A percentile compares a stretch with the other conserved stretches of the same genome.
phyloP scores from a whole-genome alignment of 2,888 invertebrate species.

The Lypha dubia region DNA sequence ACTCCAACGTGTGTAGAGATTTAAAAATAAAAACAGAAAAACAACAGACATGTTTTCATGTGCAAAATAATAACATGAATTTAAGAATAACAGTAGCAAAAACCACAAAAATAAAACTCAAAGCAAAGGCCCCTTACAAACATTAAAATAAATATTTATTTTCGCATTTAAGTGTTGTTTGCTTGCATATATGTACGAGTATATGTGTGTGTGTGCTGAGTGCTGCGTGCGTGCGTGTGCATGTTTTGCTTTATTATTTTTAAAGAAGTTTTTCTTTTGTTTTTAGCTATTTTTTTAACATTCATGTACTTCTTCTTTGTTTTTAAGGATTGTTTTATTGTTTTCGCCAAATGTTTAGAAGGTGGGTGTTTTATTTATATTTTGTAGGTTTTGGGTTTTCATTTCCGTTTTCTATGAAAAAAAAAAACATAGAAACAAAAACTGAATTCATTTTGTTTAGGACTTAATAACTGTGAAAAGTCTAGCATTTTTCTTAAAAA shows the following conservation, averaged over 20 bases:
- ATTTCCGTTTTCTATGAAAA: constrained; percentile 44
- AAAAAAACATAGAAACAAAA: not conserved
- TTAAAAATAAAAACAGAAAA: not conserved
- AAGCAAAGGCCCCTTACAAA: constrained; percentile 8
- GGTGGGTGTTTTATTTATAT: constrained; percentile 28
- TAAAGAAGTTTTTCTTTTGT: constrained; percentile 18
- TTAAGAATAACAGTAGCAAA: constrained; percentile 8
- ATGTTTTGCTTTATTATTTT: not conserved
- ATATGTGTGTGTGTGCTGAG: not conserved
- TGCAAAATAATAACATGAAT: constrained; percentile 1
- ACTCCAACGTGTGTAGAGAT: constrained; percentile 21
- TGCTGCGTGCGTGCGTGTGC: not conserved
- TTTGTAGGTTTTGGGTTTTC: constrained; percentile 38
- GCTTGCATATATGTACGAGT: constrained; percentile 12
- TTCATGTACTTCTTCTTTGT: not conserved
- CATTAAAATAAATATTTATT: constrained; percentile 23
- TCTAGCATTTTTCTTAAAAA: not conserved
- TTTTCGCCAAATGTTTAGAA: not conserved
- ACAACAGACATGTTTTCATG: not conserved
- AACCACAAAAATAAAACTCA: constrained; percentile 4
- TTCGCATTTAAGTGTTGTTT: not conserved
- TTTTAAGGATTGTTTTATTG: constrained; percentile 4
- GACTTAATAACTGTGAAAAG: not conserved
- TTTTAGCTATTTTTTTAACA: not conserved
- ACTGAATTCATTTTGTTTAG: not conserved